Percentiles rank a stretch among this genome's conserved stretches.
Evolutionary conservation across 2,113 vertebrate genomes (phyloP).

Genomic region (Chloropsis cyanopogon): DNA sequence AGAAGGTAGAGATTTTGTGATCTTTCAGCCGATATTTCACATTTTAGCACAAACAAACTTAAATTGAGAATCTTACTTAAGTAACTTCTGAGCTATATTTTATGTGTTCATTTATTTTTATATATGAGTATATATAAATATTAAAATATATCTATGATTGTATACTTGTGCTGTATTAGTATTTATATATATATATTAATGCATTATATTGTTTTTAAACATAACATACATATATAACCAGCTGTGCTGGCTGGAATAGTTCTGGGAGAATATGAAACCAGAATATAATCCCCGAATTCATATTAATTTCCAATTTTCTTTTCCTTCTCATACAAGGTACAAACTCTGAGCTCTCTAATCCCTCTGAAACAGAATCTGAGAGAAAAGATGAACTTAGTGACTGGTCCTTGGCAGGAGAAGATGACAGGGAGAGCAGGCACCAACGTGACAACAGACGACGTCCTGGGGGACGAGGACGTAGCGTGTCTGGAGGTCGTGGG

Average conservation of each 20-base stretch:
- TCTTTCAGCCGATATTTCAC: background rate
- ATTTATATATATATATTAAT: background rate
- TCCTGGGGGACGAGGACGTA: slow-evolving; percentile 82
- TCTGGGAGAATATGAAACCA: background rate
- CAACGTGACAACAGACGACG: slow-evolving; percentile 88
- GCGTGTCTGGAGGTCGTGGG: slow-evolving; percentile 83
- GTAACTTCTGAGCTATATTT: background rate
- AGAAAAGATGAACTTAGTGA: slow-evolving; percentile 95
- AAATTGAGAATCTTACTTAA: background rate
- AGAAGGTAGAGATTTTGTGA: background rate
- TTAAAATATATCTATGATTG: background rate
- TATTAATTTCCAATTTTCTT: background rate
- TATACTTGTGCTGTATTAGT: background rate
- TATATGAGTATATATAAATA: background rate
- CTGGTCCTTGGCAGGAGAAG: slow-evolving; percentile 93
- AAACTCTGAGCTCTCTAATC: slow-evolving; percentile 95
- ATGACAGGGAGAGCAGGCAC: slow-evolving; percentile 82
- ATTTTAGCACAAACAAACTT: background rate
- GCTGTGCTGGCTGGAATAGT: background rate
- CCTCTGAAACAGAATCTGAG: slow-evolving; percentile 97
- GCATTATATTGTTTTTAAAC: background rate
- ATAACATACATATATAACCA: background rate
- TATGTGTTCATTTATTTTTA: background rate
- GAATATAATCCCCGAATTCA: background rate
- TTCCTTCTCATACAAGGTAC: slow-evolving; percentile 79